These are phyloP conservation scores for Prunella strophiata DNA, from an alignment of 2,797 vertebrate species.

Conservation along the genomic window DNA sequence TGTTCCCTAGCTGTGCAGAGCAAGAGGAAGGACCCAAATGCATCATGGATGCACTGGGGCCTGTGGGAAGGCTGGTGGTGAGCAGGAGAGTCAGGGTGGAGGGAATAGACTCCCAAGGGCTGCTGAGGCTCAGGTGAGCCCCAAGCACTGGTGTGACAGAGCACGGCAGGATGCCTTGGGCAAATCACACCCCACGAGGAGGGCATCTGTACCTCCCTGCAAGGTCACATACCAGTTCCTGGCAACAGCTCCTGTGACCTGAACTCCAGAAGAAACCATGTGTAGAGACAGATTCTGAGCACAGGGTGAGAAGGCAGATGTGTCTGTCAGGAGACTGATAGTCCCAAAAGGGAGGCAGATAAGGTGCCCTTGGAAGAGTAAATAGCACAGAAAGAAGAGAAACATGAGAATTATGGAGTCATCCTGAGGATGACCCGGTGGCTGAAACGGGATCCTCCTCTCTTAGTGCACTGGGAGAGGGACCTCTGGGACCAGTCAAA, in stretches of 20 bases:
- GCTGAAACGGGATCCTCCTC: not conserved
- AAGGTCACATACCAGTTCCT: not conserved
- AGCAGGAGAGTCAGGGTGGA: not conserved
- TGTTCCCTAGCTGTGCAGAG: not conserved
- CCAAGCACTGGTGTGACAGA: not conserved
- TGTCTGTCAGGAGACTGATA: not conserved
- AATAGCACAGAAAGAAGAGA: not conserved
- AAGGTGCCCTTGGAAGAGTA: not conserved
- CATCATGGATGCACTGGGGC: rapidly evolving
- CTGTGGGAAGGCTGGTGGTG: not conserved
- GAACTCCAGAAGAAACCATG: not conserved
- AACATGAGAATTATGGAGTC: not conserved
- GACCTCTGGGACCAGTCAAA: not conserved
- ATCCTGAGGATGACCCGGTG: not conserved
- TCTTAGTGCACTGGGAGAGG: not conserved
- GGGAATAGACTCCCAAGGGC: not conserved
- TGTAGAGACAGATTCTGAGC: not conserved
- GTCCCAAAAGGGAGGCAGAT: not conserved
- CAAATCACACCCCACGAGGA: not conserved
- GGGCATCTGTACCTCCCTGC: not conserved
- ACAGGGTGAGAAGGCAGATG: not conserved
- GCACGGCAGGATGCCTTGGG: not conserved
- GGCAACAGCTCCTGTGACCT: not conserved
- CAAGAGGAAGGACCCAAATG: not conserved
- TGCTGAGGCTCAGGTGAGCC: not conserved